phyloP scores from a whole-genome alignment of 2,797 vertebrate genomes.

The Lophotriccus pileatus region DNA sequence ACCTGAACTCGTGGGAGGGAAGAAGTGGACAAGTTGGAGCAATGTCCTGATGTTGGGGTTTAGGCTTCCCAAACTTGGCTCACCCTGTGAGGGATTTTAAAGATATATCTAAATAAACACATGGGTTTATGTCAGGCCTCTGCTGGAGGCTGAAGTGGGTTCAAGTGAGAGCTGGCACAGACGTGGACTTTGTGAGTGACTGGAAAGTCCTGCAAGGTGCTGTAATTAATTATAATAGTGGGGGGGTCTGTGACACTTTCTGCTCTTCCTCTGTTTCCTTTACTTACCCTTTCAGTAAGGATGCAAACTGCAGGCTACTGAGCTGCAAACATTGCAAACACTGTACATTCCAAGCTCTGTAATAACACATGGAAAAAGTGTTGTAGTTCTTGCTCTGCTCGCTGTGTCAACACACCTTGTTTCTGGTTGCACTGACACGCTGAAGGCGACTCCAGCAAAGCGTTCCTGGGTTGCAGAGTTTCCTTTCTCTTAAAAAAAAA shows the following conservation, averaged over 20 bases:
- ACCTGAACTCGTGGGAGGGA: rapidly evolving
- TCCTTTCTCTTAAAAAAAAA: too few relatives aligned
- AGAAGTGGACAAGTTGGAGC: too few relatives aligned
- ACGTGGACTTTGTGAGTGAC: not conserved
- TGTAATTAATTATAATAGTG: not conserved
- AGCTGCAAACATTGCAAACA: rapidly evolving
- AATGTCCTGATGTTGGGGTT: rapidly evolving
- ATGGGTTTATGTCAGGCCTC: rapidly evolving
- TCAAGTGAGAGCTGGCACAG: not conserved
- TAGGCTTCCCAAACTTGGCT: not conserved
- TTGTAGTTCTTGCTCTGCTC: not conserved
- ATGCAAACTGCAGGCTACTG: not conserved
- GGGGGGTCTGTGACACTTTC: not conserved
- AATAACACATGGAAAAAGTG: rapidly evolving
- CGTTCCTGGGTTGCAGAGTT: not conserved
- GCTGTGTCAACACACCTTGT: rapidly evolving
- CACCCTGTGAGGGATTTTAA: not conserved
- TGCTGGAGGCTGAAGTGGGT: not conserved
- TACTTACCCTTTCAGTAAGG: rapidly evolving
- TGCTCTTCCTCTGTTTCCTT: not conserved
- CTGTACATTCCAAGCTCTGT: rapidly evolving
- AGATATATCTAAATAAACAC: rapidly evolving
- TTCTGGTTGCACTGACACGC: not conserved
- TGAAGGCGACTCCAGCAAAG: rapidly evolving
- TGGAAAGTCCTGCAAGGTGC: not conserved